Conservation (phyloP, 2,797 vertebrate species). For the Sylvia borin region DNA sequence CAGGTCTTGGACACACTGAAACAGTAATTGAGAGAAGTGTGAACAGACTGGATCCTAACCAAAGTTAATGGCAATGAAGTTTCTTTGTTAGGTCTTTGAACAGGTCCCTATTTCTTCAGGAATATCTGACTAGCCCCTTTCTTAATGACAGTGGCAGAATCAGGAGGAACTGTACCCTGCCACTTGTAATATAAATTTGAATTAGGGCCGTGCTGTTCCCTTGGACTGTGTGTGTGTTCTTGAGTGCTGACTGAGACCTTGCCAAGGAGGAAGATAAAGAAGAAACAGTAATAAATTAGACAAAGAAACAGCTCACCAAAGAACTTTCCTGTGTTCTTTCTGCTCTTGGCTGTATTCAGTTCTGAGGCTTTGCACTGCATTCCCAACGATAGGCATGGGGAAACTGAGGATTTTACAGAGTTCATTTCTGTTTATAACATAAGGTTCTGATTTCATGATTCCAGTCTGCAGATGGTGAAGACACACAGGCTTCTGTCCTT, state of each 20-base stretch:
- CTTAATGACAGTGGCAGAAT: background rate
- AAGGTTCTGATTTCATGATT: background rate
- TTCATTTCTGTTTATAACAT: background rate
- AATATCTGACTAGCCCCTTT: background rate
- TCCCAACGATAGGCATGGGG: background rate
- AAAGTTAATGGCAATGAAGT: background rate
- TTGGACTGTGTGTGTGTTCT: background rate
- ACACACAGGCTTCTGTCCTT: background rate
- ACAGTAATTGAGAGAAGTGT: background rate
- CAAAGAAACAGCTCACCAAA: conserved; percentile 9
- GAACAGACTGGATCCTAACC: background rate
- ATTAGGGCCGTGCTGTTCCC: conserved; percentile 30
- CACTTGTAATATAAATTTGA: background rate
- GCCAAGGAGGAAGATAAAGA: conserved; percentile 27
- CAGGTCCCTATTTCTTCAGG: background rate
- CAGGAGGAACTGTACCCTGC: background rate
- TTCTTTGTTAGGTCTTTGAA: background rate
- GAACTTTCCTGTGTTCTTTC: conserved; percentile 20
- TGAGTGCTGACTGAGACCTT: conserved; percentile 18
- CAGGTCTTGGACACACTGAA: background rate
- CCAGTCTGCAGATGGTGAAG: background rate
- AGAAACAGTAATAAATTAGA: background rate
- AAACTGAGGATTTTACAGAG: background rate
- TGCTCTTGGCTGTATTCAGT: conserved; percentile 2
- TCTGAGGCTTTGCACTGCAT: background rate